Evolutionary conservation across 2,113 vertebrate genomes (phyloP).

Genomic region (Indicator maculatus): DNA sequence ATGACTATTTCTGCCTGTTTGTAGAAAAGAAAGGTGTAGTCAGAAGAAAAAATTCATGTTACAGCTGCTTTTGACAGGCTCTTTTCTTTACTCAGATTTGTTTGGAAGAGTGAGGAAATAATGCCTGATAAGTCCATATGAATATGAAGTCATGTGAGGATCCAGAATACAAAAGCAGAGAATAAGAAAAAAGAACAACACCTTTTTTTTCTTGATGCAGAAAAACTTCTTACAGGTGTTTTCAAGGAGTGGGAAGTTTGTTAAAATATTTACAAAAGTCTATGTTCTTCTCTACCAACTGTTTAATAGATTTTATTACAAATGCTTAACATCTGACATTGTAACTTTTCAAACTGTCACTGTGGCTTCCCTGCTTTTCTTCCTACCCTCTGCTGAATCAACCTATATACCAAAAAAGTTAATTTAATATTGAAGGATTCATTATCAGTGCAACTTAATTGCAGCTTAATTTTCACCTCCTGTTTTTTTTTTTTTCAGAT

Average conservation of each 20-base stretch:
- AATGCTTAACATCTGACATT: background rate
- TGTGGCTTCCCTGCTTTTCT: background rate
- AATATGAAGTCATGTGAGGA: background rate
- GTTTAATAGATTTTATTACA: background rate
- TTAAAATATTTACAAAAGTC: background rate
- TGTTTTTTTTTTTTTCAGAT: background rate
- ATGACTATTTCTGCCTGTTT: background rate
- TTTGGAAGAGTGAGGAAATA: background rate
- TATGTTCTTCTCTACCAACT: no score
- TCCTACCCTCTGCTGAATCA: background rate
- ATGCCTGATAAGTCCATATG: background rate
- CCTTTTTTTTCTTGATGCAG: no score
- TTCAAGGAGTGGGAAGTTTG: background rate
- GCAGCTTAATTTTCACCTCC: background rate
- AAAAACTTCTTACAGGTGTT: background rate
- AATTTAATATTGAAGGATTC: background rate
- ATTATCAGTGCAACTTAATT: background rate
- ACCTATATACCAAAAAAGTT: background rate
- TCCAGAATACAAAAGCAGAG: background rate
- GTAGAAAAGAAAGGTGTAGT: background rate
- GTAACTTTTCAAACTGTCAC: background rate
- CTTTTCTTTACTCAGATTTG: background rate
- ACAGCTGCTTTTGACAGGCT: background rate
- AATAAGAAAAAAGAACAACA: no score
- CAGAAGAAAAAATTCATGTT: background rate